Percentiles rank a stretch among this genome's conserved stretches.
Evolutionary conservation across 2,888 invertebrate species (phyloP).

Genomic region (Sesia apiformis): DNA sequence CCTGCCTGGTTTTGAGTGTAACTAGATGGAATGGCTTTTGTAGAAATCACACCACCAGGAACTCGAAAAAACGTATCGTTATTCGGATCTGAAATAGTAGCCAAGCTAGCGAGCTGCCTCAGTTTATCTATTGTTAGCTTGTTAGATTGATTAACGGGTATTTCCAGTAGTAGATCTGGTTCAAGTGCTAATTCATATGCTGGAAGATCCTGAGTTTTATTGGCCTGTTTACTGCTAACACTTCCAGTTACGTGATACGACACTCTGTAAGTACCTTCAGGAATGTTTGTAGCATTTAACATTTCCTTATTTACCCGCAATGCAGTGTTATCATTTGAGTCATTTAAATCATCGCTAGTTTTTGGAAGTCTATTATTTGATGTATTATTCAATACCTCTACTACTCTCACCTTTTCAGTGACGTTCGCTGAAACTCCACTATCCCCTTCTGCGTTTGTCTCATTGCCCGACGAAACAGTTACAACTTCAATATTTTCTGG

Average conservation of each 20-base stretch:
- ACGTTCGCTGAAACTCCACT: conserved; percentile 21
- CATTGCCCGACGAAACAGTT: conserved; percentile 18
- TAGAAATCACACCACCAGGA: conserved; percentile 70
- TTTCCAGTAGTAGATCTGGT: conserved; percentile 62
- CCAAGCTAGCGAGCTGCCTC: conserved; percentile 71
- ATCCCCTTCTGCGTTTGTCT: conserved; percentile 20
- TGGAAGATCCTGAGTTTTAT: conserved; percentile 56
- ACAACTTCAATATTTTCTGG: conserved; percentile 27
- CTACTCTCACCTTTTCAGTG: conserved; percentile 27
- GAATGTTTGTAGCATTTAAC: conserved; percentile 27
- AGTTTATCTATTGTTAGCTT: conserved; percentile 60
- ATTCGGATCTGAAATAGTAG: conserved; percentile 68
- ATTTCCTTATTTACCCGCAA: conserved; percentile 7
- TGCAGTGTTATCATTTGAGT: conserved; percentile 14
- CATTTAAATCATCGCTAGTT: conserved; percentile 44
- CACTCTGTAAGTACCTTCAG: conserved; percentile 61
- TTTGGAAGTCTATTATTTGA: conserved; percentile 49
- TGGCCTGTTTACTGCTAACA: conserved; percentile 64
- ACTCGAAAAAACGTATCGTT: conserved; percentile 66
- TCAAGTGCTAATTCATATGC: conserved; percentile 59
- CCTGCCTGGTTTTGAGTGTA: conserved; percentile 78
- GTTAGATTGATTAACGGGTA: conserved; percentile 54
- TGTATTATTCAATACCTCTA: conserved; percentile 16
- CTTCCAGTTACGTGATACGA: conserved; percentile 67
- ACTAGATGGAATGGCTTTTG: conserved; percentile 76